A percentile compares a stretch with the other conserved stretches of the same genome.
These are phyloP conservation scores for Chionodraco myersi DNA, from an alignment of 2,113 vertebrate species.

Conservation along the genomic window DNA sequence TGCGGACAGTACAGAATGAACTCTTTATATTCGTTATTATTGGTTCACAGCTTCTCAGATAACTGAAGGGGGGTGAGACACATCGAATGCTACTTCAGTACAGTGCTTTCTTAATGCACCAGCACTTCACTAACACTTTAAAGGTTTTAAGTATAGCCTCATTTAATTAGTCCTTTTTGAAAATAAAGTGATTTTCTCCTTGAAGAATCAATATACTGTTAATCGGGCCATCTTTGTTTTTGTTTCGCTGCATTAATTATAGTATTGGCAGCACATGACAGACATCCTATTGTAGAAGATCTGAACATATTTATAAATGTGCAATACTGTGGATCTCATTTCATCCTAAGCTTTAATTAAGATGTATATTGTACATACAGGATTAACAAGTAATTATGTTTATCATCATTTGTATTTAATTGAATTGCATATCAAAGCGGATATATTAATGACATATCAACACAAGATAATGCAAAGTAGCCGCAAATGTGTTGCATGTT, in stretches of 20 bases:
- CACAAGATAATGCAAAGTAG: neutral
- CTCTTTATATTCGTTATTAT: neutral
- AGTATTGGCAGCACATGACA: conserved; percentile 1
- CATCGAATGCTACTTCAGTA: neutral
- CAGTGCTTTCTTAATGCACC: neutral
- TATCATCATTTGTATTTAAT: neutral
- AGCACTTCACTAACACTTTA: neutral
- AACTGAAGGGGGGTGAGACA: neutral
- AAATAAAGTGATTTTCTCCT: conserved; percentile 18
- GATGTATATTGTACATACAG: conserved; percentile 5
- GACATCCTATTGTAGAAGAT: neutral
- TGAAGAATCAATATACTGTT: conserved; percentile 20
- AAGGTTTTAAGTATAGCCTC: conserved; percentile 5
- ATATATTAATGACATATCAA: neutral
- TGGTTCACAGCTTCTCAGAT: neutral
- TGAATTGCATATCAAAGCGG: conserved; percentile 2
- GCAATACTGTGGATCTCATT: neutral
- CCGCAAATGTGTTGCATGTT: neutral
- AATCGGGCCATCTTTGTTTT: conserved; percentile 19
- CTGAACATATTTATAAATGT: conserved; percentile 18
- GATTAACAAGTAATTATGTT: conserved; percentile 10
- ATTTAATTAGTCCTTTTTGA: conserved; percentile 9
- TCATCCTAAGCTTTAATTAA: neutral
- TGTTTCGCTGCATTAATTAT: conserved; percentile 18
- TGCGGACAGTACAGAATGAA: neutral